Evolutionary conservation across 1,140 invertebrate species (phyloP).

Genomic region (Lethocerus indicus): DNA sequence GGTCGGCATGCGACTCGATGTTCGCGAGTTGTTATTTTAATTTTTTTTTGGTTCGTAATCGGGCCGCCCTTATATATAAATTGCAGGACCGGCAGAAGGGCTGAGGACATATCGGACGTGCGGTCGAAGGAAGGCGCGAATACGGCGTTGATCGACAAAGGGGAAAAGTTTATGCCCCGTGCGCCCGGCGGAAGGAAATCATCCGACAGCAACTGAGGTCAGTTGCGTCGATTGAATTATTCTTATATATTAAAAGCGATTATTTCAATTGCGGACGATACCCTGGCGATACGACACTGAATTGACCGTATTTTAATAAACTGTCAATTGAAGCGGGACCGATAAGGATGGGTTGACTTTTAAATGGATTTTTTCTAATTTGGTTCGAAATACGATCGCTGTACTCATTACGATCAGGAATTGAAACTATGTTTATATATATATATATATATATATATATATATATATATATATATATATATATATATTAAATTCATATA

Average conservation of each 20-base stretch:
- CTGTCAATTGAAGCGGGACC: neutral
- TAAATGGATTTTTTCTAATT: neutral
- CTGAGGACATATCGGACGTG: constrained; percentile 63
- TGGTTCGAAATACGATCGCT: too few species aligned
- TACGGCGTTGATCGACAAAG: constrained; percentile 70
- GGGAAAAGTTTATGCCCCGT: constrained; percentile 80
- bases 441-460: too few species aligned
- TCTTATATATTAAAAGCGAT: neutral
- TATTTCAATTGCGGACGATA: neutral
- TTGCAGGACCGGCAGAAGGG: constrained; percentile 56
- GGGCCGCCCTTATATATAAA: neutral
- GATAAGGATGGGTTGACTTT: neutral
- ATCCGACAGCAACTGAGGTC: constrained; percentile 69
- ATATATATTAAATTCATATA: too few species aligned
- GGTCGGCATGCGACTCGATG: too few species aligned
- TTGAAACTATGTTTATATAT: too few species aligned
- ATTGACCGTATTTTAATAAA: neutral
- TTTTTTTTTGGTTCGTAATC: neutral
- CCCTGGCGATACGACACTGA: neutral
- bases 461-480: too few species aligned
- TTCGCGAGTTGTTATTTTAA: too few species aligned
- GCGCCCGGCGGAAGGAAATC: constrained; percentile 85
- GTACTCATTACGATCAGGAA: too few species aligned
- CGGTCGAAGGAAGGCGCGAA: constrained; percentile 67
- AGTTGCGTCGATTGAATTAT: neutral